These are phyloP conservation scores for Metacarcinus magister DNA, from an alignment of 2,888 invertebrate species.

Conservation along the genomic window DNA sequence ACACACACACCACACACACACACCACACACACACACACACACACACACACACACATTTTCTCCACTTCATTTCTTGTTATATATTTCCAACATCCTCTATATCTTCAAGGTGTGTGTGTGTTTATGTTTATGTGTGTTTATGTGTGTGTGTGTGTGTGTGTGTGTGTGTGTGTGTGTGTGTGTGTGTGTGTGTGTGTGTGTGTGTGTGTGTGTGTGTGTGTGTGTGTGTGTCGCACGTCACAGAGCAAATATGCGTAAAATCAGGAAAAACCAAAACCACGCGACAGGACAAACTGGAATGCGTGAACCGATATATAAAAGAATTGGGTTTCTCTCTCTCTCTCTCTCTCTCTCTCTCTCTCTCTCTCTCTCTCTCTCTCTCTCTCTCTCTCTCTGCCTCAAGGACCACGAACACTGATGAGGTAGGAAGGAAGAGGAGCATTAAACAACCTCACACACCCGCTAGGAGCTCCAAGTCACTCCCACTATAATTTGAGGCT, in stretches of 20 bases:
- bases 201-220: slow-evolving; percentile 18
- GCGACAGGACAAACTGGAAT: neutral
- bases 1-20: too few relatives aligned
- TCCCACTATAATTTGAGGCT: too few relatives aligned
- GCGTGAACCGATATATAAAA: neutral
- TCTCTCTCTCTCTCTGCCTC: neutral
- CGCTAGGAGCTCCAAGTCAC: too few relatives aligned
- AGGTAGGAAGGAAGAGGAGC: too few relatives aligned
- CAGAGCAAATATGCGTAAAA: neutral
- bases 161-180: slow-evolving; percentile 26
- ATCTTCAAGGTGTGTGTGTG: slow-evolving; percentile 5
- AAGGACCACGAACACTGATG: too few relatives aligned
- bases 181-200: slow-evolving; percentile 26
- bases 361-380: slow-evolving; percentile 26
- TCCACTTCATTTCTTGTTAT: neutral
- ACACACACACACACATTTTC: neutral
- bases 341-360: slow-evolving; percentile 26
- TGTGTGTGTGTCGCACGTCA: slow-evolving; percentile 15
- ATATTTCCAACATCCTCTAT: neutral
- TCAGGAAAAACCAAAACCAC: neutral
- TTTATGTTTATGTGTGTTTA: neutral
- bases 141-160: slow-evolving; percentile 20
- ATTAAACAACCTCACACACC: too few relatives aligned
- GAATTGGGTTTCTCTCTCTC: neutral
- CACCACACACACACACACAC: slow-evolving; percentile 3